Conservation (phyloP, 2,888 invertebrate species). For the Callinectes sapidus region DNA sequence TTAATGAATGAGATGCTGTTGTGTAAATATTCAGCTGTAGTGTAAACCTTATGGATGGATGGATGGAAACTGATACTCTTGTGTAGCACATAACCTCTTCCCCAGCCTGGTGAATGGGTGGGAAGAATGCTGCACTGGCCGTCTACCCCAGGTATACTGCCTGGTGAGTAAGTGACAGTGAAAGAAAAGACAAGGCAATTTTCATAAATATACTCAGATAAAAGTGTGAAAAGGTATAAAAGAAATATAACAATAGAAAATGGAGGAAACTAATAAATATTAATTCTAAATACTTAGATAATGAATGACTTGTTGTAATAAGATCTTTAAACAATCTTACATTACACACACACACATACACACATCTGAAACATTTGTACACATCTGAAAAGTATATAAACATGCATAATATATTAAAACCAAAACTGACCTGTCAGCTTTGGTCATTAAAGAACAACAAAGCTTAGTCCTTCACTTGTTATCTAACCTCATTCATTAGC, state of each 20-base stretch:
- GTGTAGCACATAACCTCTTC: neutral
- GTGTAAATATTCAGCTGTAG: conserved; percentile 8
- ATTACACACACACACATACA: neutral
- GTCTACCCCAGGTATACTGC: neutral
- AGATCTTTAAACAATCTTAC: conserved; percentile 12
- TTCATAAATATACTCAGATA: neutral
- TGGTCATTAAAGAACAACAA: neutral
- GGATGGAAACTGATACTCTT: neutral
- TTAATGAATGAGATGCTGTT: neutral
- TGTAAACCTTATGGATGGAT: conserved; percentile 16
- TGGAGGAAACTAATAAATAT: neutral
- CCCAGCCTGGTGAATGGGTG: conserved; percentile 9
- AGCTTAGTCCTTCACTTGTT: neutral
- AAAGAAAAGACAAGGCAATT: neutral
- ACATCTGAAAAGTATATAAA: neutral
- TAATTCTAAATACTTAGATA: neutral
- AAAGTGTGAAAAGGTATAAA: neutral
- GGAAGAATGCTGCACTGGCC: neutral
- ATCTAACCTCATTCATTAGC: neutral
- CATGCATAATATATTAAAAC: conserved; percentile 16
- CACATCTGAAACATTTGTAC: conserved; percentile 9
- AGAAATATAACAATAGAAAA: neutral
- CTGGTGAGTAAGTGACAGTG: neutral
- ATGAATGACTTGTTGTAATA: conserved; percentile 11
- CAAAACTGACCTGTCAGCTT: neutral